Conservation (phyloP, 2,888 invertebrate species). For the Brachylomia viminalis region DNA sequence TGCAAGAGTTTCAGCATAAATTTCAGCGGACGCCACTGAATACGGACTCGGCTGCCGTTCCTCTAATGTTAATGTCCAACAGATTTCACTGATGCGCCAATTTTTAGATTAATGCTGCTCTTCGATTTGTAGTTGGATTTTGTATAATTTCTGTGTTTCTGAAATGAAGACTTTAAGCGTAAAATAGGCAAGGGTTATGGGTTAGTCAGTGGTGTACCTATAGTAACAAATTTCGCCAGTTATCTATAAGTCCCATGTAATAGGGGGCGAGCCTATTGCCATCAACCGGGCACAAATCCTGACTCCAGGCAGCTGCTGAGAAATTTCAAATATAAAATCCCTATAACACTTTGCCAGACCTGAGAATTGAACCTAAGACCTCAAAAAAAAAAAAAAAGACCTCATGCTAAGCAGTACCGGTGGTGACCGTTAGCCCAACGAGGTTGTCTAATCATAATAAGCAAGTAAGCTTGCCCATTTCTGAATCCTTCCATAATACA, state of each 20-base stretch:
- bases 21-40: slow-evolving; percentile 75
- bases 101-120: slow-evolving; percentile 45
- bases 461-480: no score
- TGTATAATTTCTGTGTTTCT: neutral
- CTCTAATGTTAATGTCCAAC: slow-evolving; percentile 73
- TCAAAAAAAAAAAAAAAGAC: neutral
- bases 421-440: no score
- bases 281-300: neutral
- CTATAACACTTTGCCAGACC: neutral
- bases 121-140: slow-evolving; percentile 24
- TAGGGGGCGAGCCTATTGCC: neutral
- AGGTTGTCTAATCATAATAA: no score
- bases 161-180: neutral
- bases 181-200: neutral
- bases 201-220: neutral
- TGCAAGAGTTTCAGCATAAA: slow-evolving; percentile 83
- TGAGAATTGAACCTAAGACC: neutral
- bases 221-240: neutral
- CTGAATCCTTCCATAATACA: neutral
- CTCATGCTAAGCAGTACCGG: neutral
- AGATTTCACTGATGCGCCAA: slow-evolving; percentile 61
- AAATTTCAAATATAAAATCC: neutral
- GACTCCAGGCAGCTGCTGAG: neutral
- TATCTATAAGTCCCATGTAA: neutral
- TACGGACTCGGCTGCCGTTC: slow-evolving; percentile 66